A percentile compares a stretch with the other conserved stretches of the same genome.
phyloP scores from a whole-genome alignment of 2,888 invertebrate species.

The Lasius platythorax region DNA sequence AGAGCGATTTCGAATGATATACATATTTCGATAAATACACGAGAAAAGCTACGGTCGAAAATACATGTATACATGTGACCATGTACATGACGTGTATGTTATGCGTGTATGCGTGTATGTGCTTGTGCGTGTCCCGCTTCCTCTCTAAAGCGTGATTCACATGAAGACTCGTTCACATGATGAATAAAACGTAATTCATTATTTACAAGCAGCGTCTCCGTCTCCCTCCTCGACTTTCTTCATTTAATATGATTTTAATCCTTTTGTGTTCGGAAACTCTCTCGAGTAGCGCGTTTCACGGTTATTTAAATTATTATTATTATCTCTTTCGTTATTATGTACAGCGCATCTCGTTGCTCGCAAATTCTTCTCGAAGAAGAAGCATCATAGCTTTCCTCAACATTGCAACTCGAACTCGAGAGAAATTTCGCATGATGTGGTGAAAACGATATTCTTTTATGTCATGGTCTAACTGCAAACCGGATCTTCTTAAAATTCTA shows the following conservation, averaged over 20 bases:
- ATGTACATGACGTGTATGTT: constrained; percentile 30
- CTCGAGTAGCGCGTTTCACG: constrained; percentile 15
- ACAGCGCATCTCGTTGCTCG: constrained; percentile 28
- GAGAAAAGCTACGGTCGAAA: constrained; percentile 68
- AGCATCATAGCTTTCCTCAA: constrained; percentile 8
- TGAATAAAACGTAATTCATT: constrained; percentile 54
- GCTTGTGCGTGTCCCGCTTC: constrained; percentile 4
- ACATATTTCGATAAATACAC: constrained; percentile 65
- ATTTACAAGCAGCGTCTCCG: constrained; percentile 61
- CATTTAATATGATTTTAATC: neutral
- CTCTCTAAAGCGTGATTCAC: constrained; percentile 3
- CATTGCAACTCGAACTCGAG: constrained; percentile 56
- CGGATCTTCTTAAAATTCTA: neutral
- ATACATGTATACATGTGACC: constrained; percentile 46
- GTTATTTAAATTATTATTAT: constrained; percentile 35
- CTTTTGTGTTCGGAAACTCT: constrained; percentile 10
- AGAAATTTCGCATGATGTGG: constrained; percentile 14
- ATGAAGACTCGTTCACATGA: constrained; percentile 35
- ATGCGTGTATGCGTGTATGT: neutral
- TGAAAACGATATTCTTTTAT: constrained; percentile 38
- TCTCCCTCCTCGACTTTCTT: neutral
- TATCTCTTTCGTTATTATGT: constrained; percentile 42
- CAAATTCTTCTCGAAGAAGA: constrained; percentile 26
- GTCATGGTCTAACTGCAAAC: neutral
- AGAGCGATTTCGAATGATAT: constrained; percentile 62